phyloP scores from a whole-genome alignment of 2,888 invertebrate species.

The Leptinotarsa peninsularis region DNA sequence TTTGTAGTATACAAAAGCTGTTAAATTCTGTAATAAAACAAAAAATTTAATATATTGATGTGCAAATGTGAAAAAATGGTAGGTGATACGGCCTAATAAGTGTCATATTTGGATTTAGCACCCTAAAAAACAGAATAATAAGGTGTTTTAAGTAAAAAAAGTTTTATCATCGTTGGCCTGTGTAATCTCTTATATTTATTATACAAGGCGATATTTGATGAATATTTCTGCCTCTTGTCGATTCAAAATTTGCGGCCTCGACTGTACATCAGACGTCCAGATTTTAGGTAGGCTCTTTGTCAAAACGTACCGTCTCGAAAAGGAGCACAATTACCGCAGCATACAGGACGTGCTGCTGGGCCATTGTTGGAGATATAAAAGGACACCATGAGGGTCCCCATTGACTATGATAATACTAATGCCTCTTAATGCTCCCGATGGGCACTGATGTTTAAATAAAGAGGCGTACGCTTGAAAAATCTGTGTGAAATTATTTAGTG shows the following conservation, averaged over 20 bases:
- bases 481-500: conserved; percentile 35
- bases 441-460: conserved; percentile 39
- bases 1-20: too few relatives aligned
- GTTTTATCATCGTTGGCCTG: too few relatives aligned
- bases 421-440: conserved; percentile 40
- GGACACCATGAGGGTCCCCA: conserved; percentile 38
- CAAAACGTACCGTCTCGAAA: conserved; percentile 34
- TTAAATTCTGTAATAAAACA: too few relatives aligned
- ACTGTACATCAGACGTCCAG: conserved; percentile 14
- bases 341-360: conserved; percentile 43
- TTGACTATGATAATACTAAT: conserved; percentile 43
- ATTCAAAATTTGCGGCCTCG: background rate
- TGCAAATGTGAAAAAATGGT: too few relatives aligned
- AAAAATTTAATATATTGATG: too few relatives aligned
- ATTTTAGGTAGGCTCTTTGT: conserved; percentile 27
- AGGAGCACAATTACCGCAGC: conserved; percentile 42
- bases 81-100: too few relatives aligned
- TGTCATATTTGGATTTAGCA: too few relatives aligned
- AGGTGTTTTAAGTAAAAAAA: too few relatives aligned
- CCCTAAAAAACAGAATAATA: too few relatives aligned
- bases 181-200: too few relatives aligned
- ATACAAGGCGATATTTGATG: too few relatives aligned
- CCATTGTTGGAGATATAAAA: conserved; percentile 37
- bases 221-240: background rate
- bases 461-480: conserved; percentile 37